A percentile compares a stretch with the other conserved stretches of the same genome.
These are phyloP conservation scores for Ectobius pallidus DNA, from an alignment of 2,888 invertebrate genomes.

Conservation along the genomic window DNA sequence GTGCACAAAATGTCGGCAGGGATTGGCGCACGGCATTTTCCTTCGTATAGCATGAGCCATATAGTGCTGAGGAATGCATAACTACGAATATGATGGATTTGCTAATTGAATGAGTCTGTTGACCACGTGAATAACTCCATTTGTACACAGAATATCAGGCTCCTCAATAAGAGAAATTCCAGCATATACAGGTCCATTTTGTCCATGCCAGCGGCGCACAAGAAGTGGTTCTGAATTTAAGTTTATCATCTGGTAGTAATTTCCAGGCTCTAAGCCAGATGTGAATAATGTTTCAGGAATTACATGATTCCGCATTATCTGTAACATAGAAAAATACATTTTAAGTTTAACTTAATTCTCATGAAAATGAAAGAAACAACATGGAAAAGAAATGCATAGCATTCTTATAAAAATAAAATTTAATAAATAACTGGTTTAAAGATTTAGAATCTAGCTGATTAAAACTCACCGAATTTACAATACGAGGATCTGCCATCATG, in stretches of 20 bases:
- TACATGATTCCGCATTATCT: conserved; percentile 4
- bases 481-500: not conserved
- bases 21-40: no score
- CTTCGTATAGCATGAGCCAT: no score
- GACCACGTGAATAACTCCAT: not conserved
- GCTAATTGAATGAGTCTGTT: not conserved
- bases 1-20: no score
- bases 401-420: no score
- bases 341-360: no score
- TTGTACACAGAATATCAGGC: conserved; percentile 3
- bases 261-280: not conserved
- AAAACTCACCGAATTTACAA: conserved; percentile 1
- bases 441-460: no score
- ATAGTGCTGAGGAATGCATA: no score
- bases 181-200: not conserved
- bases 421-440: no score
- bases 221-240: not conserved
- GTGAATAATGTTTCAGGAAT: not conserved
- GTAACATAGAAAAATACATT: not conserved
- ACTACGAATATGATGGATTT: no score
- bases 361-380: no score
- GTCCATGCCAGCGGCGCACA: not conserved
- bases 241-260: not conserved
- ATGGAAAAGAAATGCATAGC: no score
- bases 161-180: not conserved